phyloP scores from a whole-genome alignment of 2,113 vertebrate genomes.

The Gila orcuttii region DNA sequence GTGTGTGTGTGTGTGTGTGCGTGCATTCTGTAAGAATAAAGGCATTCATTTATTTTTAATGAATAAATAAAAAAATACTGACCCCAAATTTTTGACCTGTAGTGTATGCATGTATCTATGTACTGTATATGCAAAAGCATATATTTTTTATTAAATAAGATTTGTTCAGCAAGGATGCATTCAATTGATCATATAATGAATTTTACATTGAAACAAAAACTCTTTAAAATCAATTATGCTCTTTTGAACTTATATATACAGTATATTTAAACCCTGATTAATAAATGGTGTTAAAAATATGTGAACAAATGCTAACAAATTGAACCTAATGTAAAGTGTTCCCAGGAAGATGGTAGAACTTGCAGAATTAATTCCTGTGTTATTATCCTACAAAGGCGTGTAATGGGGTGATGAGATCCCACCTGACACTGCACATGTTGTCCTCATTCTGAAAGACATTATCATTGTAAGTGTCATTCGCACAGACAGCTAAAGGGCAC shows the following conservation, averaged over 20 bases:
- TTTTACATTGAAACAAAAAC: background rate
- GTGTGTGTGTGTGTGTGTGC: no score
- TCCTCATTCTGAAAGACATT: constrained; percentile 52
- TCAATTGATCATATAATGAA: background rate
- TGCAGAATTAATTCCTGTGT: background rate
- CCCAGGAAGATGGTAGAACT: background rate
- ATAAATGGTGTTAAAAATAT: background rate
- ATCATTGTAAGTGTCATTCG: constrained; percentile 74
- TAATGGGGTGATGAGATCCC: constrained; percentile 21
- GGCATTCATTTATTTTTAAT: no score
- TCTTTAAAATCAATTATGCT: no score
- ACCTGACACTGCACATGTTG: constrained; percentile 24
- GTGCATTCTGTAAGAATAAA: no score
- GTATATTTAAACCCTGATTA: background rate
- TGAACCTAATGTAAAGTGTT: background rate
- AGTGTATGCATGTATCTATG: no score
- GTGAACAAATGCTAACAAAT: background rate
- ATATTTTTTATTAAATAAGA: background rate
- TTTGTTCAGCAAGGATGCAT: background rate
- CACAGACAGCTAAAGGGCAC: constrained; percentile 69
- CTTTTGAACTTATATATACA: background rate
- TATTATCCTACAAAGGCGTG: background rate
- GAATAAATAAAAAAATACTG: no score
- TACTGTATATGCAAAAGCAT: no score
- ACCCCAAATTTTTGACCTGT: no score